Percentiles rank a stretch among this genome's conserved stretches.
phyloP scores from a whole-genome alignment of 1,140 invertebrate genomes.

The Zaprionus ghesquierei region DNA sequence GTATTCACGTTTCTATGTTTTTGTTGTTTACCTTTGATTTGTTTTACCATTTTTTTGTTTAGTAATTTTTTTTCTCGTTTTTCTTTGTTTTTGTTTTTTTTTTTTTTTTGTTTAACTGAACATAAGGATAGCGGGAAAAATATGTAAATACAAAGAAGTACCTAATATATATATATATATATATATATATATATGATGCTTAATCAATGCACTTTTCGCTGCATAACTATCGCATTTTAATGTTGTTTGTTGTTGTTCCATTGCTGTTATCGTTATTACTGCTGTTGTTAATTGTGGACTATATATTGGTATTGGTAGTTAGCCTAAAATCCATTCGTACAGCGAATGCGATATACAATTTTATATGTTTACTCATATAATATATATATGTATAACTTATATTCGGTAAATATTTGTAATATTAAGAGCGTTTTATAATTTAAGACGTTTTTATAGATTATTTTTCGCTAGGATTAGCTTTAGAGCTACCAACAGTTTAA shows the following conservation, averaged over 20 bases:
- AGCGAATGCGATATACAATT: slow-evolving; percentile 34
- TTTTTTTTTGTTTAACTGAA: slow-evolving; percentile 63
- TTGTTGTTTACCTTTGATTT: slow-evolving; percentile 54
- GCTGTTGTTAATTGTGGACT: slow-evolving; percentile 40
- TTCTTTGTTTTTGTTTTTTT: slow-evolving; percentile 36
- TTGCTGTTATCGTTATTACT: slow-evolving; percentile 19
- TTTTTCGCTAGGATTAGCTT: slow-evolving; percentile 27
- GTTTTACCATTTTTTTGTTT: slow-evolving; percentile 77
- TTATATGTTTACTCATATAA: too few species aligned
- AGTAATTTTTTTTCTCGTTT: slow-evolving; percentile 63
- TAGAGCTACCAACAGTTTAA: slow-evolving; percentile 34
- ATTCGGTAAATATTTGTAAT: slow-evolving; percentile 77
- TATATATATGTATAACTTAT: slow-evolving; percentile 63
- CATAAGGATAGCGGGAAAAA: slow-evolving; percentile 69
- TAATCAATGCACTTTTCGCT: slow-evolving; percentile 31
- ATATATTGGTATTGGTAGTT: slow-evolving; percentile 39
- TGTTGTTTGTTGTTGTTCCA: slow-evolving; percentile 23
- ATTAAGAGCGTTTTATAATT: slow-evolving; percentile 67
- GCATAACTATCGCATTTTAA: slow-evolving; percentile 32
- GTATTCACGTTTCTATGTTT: slow-evolving; percentile 63
- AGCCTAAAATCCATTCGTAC: slow-evolving; percentile 50
- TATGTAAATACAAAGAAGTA: slow-evolving; percentile 72
- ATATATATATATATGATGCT: too few species aligned
- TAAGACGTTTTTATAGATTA: slow-evolving; percentile 40
- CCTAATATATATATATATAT: too few species aligned